Evolutionary conservation across 2,888 invertebrate species (phyloP), one percentile per base, ranked within the genome.

Genomic region (Neoaliturus tenellus): DNA sequence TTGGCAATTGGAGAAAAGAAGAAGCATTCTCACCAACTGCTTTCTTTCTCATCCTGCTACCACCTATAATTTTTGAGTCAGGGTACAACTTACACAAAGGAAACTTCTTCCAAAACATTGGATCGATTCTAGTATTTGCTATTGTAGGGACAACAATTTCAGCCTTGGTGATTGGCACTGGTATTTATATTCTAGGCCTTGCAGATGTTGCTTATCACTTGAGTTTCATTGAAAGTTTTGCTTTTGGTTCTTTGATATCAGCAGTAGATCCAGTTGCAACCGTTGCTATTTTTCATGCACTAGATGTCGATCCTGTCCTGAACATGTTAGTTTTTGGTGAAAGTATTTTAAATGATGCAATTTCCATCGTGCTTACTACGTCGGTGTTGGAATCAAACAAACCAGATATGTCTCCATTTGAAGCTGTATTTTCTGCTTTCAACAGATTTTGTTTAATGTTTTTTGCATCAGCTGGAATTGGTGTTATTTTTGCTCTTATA

Each of bases 201-300:
- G 98, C 96, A 0, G 95, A 96, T 89, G 96, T 97, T 10, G 98
- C 98, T 0, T 99, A 98, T 90, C 94, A 95, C 90, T 92, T 99
- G 84, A 96, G 96, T 90, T 97, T 99, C 91, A 96, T 98, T 8
- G 98, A 99, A 91, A 98, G 99, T 83, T 99, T 99, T 92, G 99
- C 99, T 0, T 99, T 99, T 92, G 99, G 99, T 8, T 98, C 99
- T 0, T 91, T 98, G 85, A 99, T 99, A 90, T 99, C 99, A 0
- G 99, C 99, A 33, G 99, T 99, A 4, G 99, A 99, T 92, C 99
- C 99, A 0, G 99, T 99, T 0, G 99, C 99, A 4, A 99, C 99
- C 0, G 96, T 99, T 35, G 99, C 99, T 12, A 99, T 99, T 87
- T 99, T 99, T 90, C 98, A 99, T 91, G 99, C 99, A 0, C 91